Conservation (phyloP, 2,888 invertebrate genomes). For the Pachycephus smyrnensis region DNA sequence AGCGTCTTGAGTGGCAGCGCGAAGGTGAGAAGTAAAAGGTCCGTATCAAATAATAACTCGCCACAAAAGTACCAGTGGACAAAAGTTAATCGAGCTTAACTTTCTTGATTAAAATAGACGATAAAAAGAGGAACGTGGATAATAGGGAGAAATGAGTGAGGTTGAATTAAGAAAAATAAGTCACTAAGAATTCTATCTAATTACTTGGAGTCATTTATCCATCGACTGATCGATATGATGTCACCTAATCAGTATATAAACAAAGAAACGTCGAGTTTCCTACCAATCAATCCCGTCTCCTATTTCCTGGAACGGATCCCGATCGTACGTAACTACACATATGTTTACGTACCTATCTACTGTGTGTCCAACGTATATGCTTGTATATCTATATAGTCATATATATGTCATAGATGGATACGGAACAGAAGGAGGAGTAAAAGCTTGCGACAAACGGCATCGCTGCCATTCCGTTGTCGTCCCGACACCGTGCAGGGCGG, state of each 20-base stretch:
- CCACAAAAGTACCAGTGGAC: background rate
- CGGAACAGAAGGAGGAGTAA: background rate
- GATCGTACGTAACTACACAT: background rate
- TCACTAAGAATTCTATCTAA: too few relatives aligned
- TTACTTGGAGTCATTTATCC: too few relatives aligned
- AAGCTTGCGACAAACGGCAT: background rate
- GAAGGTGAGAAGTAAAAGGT: background rate
- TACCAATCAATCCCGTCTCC: background rate
- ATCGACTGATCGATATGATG: too few relatives aligned
- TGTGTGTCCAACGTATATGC: too few relatives aligned
- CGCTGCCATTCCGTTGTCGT: background rate
- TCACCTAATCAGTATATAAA: background rate
- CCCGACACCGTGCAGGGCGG: background rate
- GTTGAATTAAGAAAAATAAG: too few relatives aligned
- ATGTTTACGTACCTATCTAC: background rate
- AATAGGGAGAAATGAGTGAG: too few relatives aligned
- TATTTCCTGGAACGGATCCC: background rate
- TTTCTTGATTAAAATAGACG: background rate
- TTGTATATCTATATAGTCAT: too few relatives aligned
- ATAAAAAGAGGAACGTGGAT: background rate
- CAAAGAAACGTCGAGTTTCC: background rate
- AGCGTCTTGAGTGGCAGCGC: background rate
- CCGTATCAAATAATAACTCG: background rate
- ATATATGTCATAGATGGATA: background rate
- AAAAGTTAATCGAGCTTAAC: background rate